A percentile compares a stretch with the other conserved stretches of the same genome.
phyloP scores from a whole-genome alignment of 2,888 invertebrate genomes.

The Tipula helvola region DNA sequence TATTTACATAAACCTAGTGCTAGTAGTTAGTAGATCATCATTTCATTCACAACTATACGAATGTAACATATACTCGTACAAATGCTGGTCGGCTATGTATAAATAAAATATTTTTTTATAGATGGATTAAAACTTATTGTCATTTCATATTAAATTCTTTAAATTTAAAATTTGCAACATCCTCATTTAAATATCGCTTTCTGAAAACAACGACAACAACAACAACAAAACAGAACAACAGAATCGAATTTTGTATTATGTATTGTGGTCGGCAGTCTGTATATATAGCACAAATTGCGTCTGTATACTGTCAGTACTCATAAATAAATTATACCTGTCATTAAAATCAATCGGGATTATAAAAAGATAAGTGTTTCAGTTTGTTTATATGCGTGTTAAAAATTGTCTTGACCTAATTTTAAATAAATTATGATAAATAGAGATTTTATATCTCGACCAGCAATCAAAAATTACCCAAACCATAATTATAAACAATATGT shows the following conservation, averaged over 20 bases:
- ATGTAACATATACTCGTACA: background rate
- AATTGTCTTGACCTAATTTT: background rate
- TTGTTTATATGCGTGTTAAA: background rate
- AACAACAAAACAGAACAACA: background rate
- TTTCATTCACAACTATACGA: background rate
- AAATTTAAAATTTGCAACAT: constrained; percentile 4
- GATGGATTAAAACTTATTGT: constrained; percentile 4
- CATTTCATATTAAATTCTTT: background rate
- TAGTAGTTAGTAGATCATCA: background rate
- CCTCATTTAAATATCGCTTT: background rate
- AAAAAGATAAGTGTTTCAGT: background rate
- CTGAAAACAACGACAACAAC: background rate
- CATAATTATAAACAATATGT: background rate
- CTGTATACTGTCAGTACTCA: background rate
- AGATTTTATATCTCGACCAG: background rate
- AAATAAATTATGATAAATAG: background rate
- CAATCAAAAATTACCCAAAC: background rate
- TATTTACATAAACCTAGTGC: background rate
- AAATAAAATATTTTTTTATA: background rate
- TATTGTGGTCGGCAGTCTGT: background rate
- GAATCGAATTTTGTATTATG: background rate
- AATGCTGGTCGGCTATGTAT: background rate
- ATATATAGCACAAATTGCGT: background rate
- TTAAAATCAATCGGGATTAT: background rate
- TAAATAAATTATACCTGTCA: background rate